Evolutionary conservation across 30 jellyfish, hydroid and myxozoan species (phyloP), one percentile per base, ranked within the genome.

Genomic region (Sanderia malayensis): DNA sequence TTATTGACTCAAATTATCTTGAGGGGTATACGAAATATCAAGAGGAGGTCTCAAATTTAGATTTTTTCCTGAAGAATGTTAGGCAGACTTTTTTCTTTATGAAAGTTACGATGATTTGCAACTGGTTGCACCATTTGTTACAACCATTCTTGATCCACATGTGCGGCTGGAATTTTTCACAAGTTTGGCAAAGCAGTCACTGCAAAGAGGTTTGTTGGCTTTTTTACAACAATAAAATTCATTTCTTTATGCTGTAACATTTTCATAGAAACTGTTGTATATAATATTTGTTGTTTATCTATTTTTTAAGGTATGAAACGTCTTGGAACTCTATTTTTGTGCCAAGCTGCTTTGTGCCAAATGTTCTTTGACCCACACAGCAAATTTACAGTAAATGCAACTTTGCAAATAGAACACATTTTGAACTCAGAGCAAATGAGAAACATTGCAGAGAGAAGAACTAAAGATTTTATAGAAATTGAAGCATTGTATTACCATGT

Each of bases 51-150:
- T 61, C 88, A 1, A 67, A 76, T 64, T 61, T 76, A 25, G 80
- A 76, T 8, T 76, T 76, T 37, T 9, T 76, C 13, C 55, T 76
- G 1, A 45, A 32, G 33, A 57, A 76, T 26, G 57, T n/a, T 44
- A 47, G 6, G 46, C 21, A 0, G 88, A 76, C 20, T n/a, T 76
- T 63, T 15, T 76, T 3, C 44, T 61, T 25, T 29, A 30, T 37
- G 88, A 65, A 13, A 33, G 34, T 9, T 76, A 61, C 57, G 74
- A 76, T 44, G 80, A 76, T 30, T 60, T 45, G 18, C 88, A 76
- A 24, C 61, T 28, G 17, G 59, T 76, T 24, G 73, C 23, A 2
- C 23, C 64, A 10, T 45, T 76, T 21, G 44, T 76, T 21, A 31
- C 11, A 45, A 70, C 68, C 27, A 44, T 76, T 63, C 44, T 62